Evolutionary conservation across 2,797 vertebrate genomes (phyloP).

Genomic region (Cyprinodon diabolis): DNA sequence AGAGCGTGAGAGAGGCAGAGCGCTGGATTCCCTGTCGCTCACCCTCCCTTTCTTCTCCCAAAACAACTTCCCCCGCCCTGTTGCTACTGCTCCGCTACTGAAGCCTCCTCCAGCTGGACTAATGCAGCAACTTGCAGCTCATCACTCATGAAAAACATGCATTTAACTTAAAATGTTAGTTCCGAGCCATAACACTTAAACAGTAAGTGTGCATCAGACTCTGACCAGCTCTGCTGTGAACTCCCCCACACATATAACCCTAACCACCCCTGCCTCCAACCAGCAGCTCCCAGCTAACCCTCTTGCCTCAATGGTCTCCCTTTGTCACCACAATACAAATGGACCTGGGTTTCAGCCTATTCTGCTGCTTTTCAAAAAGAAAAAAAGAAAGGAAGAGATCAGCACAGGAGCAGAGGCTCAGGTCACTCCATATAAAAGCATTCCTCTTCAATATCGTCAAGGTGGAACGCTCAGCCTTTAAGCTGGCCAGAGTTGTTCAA

Average conservation of each 20-base stretch:
- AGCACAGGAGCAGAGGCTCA: slow-evolving; percentile 74
- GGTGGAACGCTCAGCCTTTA: slow-evolving; percentile 45
- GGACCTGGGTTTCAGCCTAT: slow-evolving; percentile 84
- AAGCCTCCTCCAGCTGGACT: slow-evolving; percentile 76
- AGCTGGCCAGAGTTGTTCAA: slow-evolving; percentile 1
- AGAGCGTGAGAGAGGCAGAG: slow-evolving; percentile 79
- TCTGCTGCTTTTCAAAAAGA: slow-evolving; percentile 83
- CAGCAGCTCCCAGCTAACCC: slow-evolving; percentile 55
- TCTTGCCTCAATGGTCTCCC: slow-evolving; percentile 70
- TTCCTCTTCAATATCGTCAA: slow-evolving; percentile 64
- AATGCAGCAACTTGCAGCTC: slow-evolving; percentile 79
- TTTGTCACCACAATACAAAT: slow-evolving; percentile 83
- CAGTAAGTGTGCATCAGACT: slow-evolving; percentile 68
- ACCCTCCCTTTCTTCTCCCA: slow-evolving; percentile 45
- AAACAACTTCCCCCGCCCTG: slow-evolving; percentile 69
- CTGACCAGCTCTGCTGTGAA: slow-evolving; percentile 63
- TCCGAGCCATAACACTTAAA: slow-evolving; percentile 29
- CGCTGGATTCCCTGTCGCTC: slow-evolving; percentile 63
- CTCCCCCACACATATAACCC: slow-evolving; percentile 55
- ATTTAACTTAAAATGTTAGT: slow-evolving; percentile 50
- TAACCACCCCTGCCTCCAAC: slow-evolving; percentile 65
- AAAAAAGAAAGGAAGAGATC: slow-evolving; percentile 82
- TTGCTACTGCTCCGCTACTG: slow-evolving; percentile 54
- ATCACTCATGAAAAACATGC: slow-evolving; percentile 67
- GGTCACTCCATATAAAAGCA: slow-evolving; percentile 66